Evolutionary conservation across 2,797 vertebrate species (phyloP).

Genomic region (Leuciscus waleckii): DNA sequence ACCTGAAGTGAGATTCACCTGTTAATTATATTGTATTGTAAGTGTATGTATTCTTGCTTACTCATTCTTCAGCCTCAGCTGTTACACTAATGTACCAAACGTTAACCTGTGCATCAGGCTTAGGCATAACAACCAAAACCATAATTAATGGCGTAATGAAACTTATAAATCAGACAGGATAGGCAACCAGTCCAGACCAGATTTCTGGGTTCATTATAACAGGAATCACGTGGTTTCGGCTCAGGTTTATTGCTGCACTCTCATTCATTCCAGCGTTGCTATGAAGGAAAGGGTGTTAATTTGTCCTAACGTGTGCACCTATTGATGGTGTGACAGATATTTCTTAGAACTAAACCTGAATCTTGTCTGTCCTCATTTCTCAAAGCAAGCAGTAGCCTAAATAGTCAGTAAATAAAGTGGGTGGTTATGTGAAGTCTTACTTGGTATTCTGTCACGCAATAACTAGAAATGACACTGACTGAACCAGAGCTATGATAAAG

Average conservation of each 20-base stretch:
- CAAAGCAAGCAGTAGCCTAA: neutral
- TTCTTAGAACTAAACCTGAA: neutral
- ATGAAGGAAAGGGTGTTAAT: neutral
- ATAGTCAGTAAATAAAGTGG: conserved; percentile 6
- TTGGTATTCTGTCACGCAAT: neutral
- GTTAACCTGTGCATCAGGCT: neutral
- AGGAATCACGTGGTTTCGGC: neutral
- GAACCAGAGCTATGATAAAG: neutral
- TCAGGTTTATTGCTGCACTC: neutral
- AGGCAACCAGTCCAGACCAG: conserved; percentile 1
- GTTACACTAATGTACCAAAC: neutral
- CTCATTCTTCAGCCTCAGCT: neutral
- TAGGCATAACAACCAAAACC: neutral
- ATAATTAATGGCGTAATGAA: neutral
- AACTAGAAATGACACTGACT: neutral
- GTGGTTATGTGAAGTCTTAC: conserved; percentile 9
- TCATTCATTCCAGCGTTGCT: conserved; percentile 14
- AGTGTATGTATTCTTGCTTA: no score
- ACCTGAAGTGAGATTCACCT: neutral
- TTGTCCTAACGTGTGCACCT: neutral
- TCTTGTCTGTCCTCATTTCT: neutral
- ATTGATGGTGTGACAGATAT: neutral
- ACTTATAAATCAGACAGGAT: neutral
- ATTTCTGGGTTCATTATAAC: conserved; percentile 16
- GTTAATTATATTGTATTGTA: neutral